Conservation (phyloP, 1,140 invertebrate species). For the Trissolcus basalis region DNA sequence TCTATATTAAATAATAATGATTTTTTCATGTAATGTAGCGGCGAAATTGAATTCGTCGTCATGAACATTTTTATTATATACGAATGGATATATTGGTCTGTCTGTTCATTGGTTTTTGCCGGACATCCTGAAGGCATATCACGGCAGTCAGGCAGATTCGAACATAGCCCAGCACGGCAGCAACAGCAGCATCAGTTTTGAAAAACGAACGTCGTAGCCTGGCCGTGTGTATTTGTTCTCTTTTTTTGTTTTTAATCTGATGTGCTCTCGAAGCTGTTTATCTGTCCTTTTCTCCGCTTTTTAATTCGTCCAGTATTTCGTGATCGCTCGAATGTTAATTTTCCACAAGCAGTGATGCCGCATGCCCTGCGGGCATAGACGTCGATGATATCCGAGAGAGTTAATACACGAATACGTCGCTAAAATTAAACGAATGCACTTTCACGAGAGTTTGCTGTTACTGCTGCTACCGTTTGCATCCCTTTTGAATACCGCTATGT, state of each 20-base stretch:
- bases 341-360: slow-evolving; percentile 68
- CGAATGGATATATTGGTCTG: slow-evolving; percentile 43
- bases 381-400: slow-evolving; percentile 68
- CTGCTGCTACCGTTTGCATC: slow-evolving; percentile 31
- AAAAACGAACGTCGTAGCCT: slow-evolving; percentile 42
- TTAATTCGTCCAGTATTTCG: slow-evolving; percentile 70
- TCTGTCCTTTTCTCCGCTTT: slow-evolving; percentile 55
- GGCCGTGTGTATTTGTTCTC: slow-evolving; percentile 20
- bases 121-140: slow-evolving; percentile 59
- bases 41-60: slow-evolving; percentile 46
- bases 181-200: slow-evolving; percentile 29
- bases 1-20: no score
- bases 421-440: slow-evolving; percentile 65
- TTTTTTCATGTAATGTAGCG: slow-evolving; percentile 6
- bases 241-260: slow-evolving; percentile 55
- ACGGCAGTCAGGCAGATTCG: slow-evolving; percentile 24
- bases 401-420: slow-evolving; percentile 59
- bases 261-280: slow-evolving; percentile 27
- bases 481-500: slow-evolving; percentile 37
- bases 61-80: slow-evolving; percentile 44
- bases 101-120: slow-evolving; percentile 59
- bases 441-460: slow-evolving; percentile 39
- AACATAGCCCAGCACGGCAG: slow-evolving; percentile 11
- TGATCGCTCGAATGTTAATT: slow-evolving; percentile 73
- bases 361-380: slow-evolving; percentile 67